Conservation (phyloP, 2,113 vertebrate genomes). For the Hippocampus zosterae region DNA sequence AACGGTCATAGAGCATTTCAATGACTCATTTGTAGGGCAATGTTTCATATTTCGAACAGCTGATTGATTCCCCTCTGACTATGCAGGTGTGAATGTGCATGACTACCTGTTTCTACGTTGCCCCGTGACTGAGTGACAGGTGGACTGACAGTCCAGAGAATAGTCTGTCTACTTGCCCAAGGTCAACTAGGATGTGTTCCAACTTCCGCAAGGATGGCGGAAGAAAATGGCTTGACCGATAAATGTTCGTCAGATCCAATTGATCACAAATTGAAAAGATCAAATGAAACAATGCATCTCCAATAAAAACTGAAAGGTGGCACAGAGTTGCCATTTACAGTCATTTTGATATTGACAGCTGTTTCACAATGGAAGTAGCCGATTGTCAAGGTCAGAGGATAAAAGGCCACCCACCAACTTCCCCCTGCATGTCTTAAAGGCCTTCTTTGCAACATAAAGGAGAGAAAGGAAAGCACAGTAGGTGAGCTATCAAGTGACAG, state of each 20-base stretch:
- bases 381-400: constrained; percentile 23
- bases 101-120: neutral
- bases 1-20: too few species aligned
- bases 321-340: constrained; percentile 20
- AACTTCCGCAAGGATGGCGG: neutral
- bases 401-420: constrained; percentile 21
- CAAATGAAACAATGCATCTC: neutral
- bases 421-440: constrained; percentile 34
- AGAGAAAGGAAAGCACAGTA: constrained; percentile 56
- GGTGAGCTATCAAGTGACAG: constrained; percentile 61
- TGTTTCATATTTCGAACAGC: too few species aligned
- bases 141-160: neutral
- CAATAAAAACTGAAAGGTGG: neutral
- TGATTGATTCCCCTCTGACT: neutral
- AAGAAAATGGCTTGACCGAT: neutral
- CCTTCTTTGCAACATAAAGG: constrained; percentile 44
- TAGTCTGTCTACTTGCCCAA: neutral
- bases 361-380: constrained; percentile 27
- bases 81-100: neutral
- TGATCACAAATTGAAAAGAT: neutral
- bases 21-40: neutral
- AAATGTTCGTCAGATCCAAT: neutral
- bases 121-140: neutral
- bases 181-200: neutral
- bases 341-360: constrained; percentile 21